Base-by-base conservation (phyloP, 2,888 invertebrate genomes). In the Protodeltote pygarga region DNA sequence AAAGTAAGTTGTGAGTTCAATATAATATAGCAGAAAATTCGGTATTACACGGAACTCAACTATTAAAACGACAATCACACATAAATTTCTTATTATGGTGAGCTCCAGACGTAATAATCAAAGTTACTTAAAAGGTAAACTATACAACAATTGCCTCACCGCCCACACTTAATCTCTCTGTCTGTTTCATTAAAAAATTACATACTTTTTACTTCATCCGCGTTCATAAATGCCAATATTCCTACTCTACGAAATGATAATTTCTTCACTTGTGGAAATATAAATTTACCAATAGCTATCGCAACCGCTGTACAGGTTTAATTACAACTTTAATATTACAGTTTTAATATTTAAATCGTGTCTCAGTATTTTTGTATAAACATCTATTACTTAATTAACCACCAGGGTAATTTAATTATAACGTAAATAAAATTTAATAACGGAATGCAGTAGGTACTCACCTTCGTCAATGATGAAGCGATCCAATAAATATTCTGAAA, bases 401-500 rank as follows among this genome's bases (percentile, higher is more conserved):
- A 8, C 3, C 34, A 20, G 11, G 3, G 5, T 33, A 41, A 25
- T 6, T 13, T 27, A 11, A 14, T 20, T 14, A 25, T 25, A 15
- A 34, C 27, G 15, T 25, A 9, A 20, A 24, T n/a, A 11, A 23
- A 34, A 38, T 5, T 40, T 8, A 37, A 45, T 33, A 58, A 52
- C 40, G 51, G 47, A 45, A 50, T 41, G 3, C 3, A 54, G 62
- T n/a, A n/a, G n/a, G n/a, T 68, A 82, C 90, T 87, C 76, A 90
- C 90, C 89, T 83, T 75, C 54, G 73, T 61, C 69, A 76, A 68
- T 71, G 77, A 73, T 76, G 81, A 81, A 83, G 78, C 81, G 87
- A 89, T 90, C 90, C 90, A 89, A 89, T 85, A 87, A 85, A 80
- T 79, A 85, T 82, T 81, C 81, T 84, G 84, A 84, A 87, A 83